phyloP scores from a whole-genome alignment of 1,140 invertebrate genomes.

The Lasioglossum baleicum region DNA sequence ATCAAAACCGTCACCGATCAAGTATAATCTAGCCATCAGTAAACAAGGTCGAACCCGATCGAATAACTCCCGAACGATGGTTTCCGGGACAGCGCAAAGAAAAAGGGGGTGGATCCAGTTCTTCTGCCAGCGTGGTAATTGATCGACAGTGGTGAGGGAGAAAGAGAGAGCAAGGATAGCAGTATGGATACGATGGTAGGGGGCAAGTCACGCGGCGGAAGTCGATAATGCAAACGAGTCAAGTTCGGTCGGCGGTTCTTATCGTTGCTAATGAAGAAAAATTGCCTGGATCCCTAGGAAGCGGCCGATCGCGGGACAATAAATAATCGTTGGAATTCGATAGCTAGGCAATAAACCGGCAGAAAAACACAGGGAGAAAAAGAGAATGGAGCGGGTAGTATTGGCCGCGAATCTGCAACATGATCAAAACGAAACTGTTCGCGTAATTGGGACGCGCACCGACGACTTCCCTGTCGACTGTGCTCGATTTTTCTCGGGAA shows the following conservation, averaged over 20 bases:
- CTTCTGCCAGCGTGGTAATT: conserved; percentile 24
- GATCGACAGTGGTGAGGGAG: conserved; percentile 7
- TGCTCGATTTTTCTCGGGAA: neutral
- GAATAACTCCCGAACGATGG: too few relatives aligned
- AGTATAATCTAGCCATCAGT: neutral
- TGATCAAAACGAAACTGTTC: conserved; percentile 35
- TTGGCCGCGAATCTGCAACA: conserved; percentile 39
- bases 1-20: neutral
- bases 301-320: conserved; percentile 19
- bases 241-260: conserved; percentile 39
- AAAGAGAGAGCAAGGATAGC: neutral
- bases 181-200: neutral
- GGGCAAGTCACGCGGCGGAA: conserved; percentile 29
- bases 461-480: conserved; percentile 18
- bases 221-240: conserved; percentile 49
- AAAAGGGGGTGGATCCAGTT: neutral
- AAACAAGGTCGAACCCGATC: neutral
- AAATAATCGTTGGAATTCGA: conserved; percentile 54
- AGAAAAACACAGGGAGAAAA: neutral
- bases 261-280: conserved; percentile 45
- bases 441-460: conserved; percentile 46
- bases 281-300: conserved; percentile 16
- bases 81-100: neutral
- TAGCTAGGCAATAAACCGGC: conserved; percentile 11
- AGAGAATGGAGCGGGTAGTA: neutral